phyloP scores from a whole-genome alignment of 2,113 vertebrate genomes.

The Dipodomys spectabilis region DNA sequence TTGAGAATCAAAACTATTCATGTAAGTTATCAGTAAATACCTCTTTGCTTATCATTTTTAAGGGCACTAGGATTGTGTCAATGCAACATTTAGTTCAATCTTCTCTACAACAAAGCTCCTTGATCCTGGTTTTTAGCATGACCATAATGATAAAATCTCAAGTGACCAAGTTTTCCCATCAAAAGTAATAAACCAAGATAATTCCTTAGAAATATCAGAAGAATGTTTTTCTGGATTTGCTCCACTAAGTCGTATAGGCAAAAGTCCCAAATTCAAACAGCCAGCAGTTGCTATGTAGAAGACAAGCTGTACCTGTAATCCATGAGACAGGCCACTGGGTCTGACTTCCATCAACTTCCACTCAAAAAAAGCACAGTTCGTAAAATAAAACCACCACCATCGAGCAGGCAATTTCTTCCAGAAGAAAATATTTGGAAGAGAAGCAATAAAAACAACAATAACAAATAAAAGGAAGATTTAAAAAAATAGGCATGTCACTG shows the following conservation, averaged over 20 bases:
- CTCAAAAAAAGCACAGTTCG: slow-evolving; percentile 36
- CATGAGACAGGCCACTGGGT: slow-evolving; percentile 11
- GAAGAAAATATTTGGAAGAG: background rate
- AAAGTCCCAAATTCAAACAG: background rate
- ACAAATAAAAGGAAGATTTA: too few relatives aligned
- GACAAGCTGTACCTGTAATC: slow-evolving; percentile 50
- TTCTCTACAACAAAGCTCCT: background rate
- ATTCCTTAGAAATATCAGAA: slow-evolving; percentile 9
- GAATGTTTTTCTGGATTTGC: background rate
- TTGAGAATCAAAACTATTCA: background rate
- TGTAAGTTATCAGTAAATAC: background rate
- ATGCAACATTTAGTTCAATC: background rate
- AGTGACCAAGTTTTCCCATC: background rate
- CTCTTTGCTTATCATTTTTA: slow-evolving; percentile 26
- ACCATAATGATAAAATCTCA: slow-evolving; percentile 7
- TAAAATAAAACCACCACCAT: background rate
- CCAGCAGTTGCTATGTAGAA: slow-evolving; percentile 25
- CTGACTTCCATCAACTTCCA: background rate
- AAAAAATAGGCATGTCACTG: background rate
- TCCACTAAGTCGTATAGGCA: background rate
- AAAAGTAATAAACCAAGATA: background rate
- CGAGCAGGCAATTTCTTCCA: background rate
- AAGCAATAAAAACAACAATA: slow-evolving; percentile 6
- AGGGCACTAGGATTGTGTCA: background rate
- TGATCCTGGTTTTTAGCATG: background rate